Evolutionary conservation across 2,113 vertebrate genomes (phyloP).

Genomic region (Gulo gulo): DNA sequence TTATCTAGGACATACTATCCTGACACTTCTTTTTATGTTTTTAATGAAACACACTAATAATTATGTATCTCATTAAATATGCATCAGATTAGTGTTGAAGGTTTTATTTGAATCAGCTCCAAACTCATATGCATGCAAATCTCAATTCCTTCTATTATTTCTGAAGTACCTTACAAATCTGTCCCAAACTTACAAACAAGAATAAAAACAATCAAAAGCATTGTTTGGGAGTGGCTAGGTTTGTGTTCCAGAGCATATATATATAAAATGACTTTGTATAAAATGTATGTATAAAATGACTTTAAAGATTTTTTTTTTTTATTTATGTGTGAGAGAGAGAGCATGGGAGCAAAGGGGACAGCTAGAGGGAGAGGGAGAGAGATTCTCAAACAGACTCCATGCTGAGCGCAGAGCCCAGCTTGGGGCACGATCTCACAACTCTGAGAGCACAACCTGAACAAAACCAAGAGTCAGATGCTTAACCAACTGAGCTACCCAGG

Average conservation of each 20-base stretch:
- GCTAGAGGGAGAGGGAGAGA: neutral
- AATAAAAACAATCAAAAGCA: neutral
- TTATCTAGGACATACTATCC: neutral
- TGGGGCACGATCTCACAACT: neutral
- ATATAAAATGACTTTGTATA: neutral
- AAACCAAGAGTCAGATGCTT: neutral
- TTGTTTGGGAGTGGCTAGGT: neutral
- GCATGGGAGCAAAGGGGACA: neutral
- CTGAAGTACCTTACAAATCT: neutral
- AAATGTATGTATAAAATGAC: neutral
- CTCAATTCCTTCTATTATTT: neutral
- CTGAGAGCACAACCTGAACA: neutral
- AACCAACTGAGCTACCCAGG: neutral
- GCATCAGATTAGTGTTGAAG: neutral
- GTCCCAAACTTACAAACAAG: neutral
- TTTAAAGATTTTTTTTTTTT: neutral
- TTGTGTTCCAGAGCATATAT: neutral
- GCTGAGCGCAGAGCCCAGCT: neutral
- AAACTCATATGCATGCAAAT: neutral
- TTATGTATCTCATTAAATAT: constrained; percentile 16
- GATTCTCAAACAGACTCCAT: neutral
- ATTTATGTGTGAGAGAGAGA: neutral
- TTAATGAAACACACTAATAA: neutral
- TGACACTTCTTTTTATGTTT: neutral
- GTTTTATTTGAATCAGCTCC: constrained; percentile 22